Conservation (phyloP, 2,888 invertebrate species). For the Netelia fuscicornis region DNA sequence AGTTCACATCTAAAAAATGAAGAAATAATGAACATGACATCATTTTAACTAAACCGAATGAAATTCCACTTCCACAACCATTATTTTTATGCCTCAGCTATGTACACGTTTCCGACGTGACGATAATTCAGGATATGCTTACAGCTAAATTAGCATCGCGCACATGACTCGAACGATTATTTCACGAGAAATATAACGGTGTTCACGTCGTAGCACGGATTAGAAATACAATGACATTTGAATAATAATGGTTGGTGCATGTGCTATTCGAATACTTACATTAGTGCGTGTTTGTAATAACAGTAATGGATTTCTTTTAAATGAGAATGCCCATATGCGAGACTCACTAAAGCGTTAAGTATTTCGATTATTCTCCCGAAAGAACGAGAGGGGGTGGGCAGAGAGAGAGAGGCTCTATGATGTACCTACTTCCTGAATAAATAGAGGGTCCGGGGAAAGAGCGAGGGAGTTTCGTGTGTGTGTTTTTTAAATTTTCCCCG, state of each 20-base stretch:
- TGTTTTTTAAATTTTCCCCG: slow-evolving; percentile 25
- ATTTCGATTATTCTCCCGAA: slow-evolving; percentile 56
- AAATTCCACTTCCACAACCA: slow-evolving; percentile 41
- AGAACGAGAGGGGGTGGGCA: not conserved
- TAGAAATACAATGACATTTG: slow-evolving; percentile 45
- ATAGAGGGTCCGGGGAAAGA: slow-evolving; percentile 41
- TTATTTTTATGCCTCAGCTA: slow-evolving; percentile 52
- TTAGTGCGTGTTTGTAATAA: not conserved
- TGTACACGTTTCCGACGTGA: slow-evolving; percentile 62
- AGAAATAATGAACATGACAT: slow-evolving; percentile 40
- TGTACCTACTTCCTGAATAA: slow-evolving; percentile 52
- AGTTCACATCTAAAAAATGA: slow-evolving; percentile 27
- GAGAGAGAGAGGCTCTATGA: slow-evolving; percentile 43
- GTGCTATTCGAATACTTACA: not conserved
- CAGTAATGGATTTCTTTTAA: not conserved
- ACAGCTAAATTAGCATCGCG: slow-evolving; percentile 24
- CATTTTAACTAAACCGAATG: slow-evolving; percentile 39
- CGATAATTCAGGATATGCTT: slow-evolving; percentile 49
- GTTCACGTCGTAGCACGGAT: slow-evolving; percentile 35
- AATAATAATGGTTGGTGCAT: slow-evolving; percentile 33
- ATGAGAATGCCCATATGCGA: slow-evolving; percentile 23
- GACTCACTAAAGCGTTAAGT: slow-evolving; percentile 1
- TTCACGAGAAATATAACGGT: slow-evolving; percentile 53
- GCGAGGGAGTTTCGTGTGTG: not conserved
- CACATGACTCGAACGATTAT: slow-evolving; percentile 12